Conservation (phyloP, 2,888 invertebrate species). For the Anthrax anthrax region DNA sequence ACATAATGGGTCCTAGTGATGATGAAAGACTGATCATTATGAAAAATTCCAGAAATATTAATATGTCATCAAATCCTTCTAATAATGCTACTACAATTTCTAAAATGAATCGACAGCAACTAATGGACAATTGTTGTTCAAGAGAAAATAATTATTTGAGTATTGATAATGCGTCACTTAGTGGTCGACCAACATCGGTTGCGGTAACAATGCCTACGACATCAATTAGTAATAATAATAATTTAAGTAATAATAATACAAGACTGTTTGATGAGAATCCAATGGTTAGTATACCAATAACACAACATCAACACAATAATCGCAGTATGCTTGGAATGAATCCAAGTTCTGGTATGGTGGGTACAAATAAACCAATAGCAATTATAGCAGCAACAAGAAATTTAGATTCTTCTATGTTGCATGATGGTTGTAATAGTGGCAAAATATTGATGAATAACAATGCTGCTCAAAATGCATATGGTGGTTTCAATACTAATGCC, state of each 20-base stretch:
- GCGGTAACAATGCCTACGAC: not conserved
- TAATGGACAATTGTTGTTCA: not conserved
- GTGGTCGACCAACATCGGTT: not conserved
- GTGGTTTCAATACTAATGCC: not conserved
- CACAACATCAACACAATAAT: not conserved
- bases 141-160: not conserved
- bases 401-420: not conserved
- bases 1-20: slow-evolving; percentile 7
- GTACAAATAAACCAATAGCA: not conserved
- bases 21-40: slow-evolving; percentile 8
- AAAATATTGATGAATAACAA: not conserved
- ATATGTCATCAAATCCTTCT: not conserved
- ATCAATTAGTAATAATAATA: not conserved
- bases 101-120: not conserved
- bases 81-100: not conserved
- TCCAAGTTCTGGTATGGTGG: not conserved
- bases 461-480: not conserved
- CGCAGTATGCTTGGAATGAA: not conserved
- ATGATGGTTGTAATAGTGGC: not conserved
- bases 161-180: not conserved
- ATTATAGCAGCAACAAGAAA: not conserved
- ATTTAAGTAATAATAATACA: not conserved
- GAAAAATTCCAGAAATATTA: not conserved
- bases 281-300: not conserved
- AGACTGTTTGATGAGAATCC: slow-evolving; percentile 4